These are phyloP conservation scores for Phyllotreta striolata DNA, from an alignment of 2,888 invertebrate genomes.

Conservation along the genomic window DNA sequence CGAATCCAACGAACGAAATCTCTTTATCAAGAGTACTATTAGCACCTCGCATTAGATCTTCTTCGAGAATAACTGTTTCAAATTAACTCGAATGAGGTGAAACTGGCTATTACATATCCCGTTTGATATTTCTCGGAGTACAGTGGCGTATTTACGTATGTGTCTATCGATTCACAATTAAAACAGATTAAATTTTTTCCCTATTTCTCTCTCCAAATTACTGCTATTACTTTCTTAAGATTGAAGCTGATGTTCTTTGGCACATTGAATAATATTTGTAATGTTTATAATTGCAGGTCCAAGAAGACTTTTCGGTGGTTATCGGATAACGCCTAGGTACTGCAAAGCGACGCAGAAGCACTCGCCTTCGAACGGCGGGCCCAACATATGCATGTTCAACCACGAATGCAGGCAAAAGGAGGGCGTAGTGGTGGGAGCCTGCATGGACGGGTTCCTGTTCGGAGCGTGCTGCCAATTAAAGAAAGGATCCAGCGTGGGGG, in stretches of 20 bases:
- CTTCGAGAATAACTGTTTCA: conserved; percentile 44
- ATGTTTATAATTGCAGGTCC: conserved; percentile 59
- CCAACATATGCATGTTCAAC: conserved; percentile 92
- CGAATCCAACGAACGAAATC: too few relatives aligned
- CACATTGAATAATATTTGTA: neutral
- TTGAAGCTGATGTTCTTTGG: neutral
- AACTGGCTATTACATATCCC: conserved; percentile 35
- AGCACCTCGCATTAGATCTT: conserved; percentile 35
- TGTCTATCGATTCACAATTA: neutral
- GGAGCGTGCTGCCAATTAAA: conserved; percentile 88
- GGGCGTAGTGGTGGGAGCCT: conserved; percentile 87
- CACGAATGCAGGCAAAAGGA: conserved; percentile 83
- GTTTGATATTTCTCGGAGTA: conserved; percentile 29
- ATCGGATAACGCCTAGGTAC: conserved; percentile 82
- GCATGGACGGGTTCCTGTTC: conserved; percentile 92
- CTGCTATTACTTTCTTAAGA: too few relatives aligned
- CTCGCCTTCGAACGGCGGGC: conserved; percentile 65
- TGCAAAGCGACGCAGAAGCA: conserved; percentile 77
- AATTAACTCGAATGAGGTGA: conserved; percentile 40
- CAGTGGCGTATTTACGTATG: conserved; percentile 16
- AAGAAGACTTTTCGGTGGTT: conserved; percentile 83
- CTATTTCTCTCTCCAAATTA: too few relatives aligned
- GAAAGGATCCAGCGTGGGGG: conserved; percentile 53
- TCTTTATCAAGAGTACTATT: too few relatives aligned
- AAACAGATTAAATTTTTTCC: too few relatives aligned